Conservation (phyloP, 2,113 vertebrate genomes). For the Cyprinodon tularosa region DNA sequence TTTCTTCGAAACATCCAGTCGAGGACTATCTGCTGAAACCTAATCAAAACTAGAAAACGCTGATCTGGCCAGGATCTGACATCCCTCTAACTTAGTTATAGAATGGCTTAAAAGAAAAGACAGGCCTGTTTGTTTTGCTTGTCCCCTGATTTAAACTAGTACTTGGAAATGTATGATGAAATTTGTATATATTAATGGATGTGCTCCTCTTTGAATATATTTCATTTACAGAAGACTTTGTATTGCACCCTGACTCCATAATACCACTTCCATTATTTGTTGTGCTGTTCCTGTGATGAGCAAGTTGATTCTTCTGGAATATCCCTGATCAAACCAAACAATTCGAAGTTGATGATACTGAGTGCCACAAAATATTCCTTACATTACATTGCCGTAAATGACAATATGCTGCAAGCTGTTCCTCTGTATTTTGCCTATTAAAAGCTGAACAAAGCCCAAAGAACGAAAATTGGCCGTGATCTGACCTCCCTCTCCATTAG, state of each 20-base stretch:
- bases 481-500: slow-evolving; percentile 64
- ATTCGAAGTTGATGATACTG: no score
- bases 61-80: not conserved
- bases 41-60: not conserved
- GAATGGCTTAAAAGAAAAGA: not conserved
- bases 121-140: not conserved
- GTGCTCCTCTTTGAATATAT: no score
- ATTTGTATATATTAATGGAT: not conserved
- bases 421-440: slow-evolving; percentile 40
- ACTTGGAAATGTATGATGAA: not conserved
- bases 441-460: slow-evolving; percentile 63
- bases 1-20: not conserved
- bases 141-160: not conserved
- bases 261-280: not conserved
- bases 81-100: not conserved
- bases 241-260: not conserved
- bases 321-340: no score
- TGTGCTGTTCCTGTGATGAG: not conserved
- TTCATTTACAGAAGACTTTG: not conserved
- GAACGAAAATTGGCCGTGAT: slow-evolving; percentile 48
- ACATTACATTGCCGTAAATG: no score
- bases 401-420: slow-evolving; percentile 1
- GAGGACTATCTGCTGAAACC: not conserved
- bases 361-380: not conserved
- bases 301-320: no score